These are phyloP conservation scores for Eupithecia abbreviata DNA, from an alignment of 2,888 invertebrate genomes.

Conservation along the genomic window DNA sequence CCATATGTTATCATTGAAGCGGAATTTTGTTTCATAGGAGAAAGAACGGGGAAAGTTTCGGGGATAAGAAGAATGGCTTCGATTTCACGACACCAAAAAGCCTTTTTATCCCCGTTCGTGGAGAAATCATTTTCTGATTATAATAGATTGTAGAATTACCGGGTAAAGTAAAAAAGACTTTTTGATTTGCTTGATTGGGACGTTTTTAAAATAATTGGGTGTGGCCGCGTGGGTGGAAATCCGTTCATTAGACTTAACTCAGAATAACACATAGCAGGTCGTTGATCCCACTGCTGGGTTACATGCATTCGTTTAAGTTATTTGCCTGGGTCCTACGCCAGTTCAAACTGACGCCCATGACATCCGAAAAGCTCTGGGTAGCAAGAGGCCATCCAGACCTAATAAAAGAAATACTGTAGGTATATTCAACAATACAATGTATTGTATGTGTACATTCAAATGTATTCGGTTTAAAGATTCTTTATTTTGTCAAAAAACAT, in stretches of 20 bases:
- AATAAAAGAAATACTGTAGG: background rate
- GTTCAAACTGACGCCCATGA: background rate
- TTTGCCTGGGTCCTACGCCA: background rate
- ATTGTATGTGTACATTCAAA: background rate
- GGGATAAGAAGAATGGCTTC: slow-evolving; percentile 30
- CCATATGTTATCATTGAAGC: slow-evolving; percentile 35
- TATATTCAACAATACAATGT: background rate
- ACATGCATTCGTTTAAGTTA: background rate
- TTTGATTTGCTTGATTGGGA: background rate
- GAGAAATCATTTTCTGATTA: slow-evolving; percentile 29
- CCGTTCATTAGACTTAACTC: background rate
- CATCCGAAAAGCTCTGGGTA: too few species aligned
- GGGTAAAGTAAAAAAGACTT: background rate
- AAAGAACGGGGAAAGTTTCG: slow-evolving; percentile 28
- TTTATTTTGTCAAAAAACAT: too few species aligned
- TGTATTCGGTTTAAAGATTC: background rate
- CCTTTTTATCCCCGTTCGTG: slow-evolving; percentile 21
- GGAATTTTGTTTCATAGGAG: slow-evolving; percentile 30
- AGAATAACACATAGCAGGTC: background rate
- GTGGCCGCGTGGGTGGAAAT: background rate
- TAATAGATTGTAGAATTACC: slow-evolving; percentile 13
- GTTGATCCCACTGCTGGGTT: too few species aligned
- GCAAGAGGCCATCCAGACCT: background rate
- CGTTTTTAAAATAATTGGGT: background rate
- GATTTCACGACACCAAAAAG: slow-evolving; percentile 26